Evolutionary conservation across 2,888 invertebrate species (phyloP), one percentile per base, ranked within the genome.

Genomic region (Hypomecis atomaria): DNA sequence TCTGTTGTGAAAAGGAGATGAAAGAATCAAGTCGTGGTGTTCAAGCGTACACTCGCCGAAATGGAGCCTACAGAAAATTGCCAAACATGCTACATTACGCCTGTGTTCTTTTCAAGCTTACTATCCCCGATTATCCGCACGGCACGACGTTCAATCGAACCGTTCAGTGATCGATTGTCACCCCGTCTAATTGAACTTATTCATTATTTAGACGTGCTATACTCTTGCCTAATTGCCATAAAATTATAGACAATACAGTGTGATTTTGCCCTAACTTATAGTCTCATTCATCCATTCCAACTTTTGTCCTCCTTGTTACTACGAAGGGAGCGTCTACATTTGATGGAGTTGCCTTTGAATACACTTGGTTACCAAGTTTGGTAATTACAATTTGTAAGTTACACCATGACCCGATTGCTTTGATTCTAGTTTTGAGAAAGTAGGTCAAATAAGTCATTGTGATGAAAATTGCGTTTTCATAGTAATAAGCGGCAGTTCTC

Each of bases 271-370:
- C 42, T 36, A 11, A 45, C 38, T 33, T 47, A 53, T 53, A 65
- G 59, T 71, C 73, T 71, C 57, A 71, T 74, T 73, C 71, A 73
- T 70, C 59, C 5, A 40, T 49, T 47, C 60, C 11, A 60, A 60
- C 52, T 59, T 60, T 65, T 65, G 65, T 43, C 37, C 11, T 23
- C 36, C 11, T 37, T 52, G 38, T 62, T 43, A 53, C 34, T 54
- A 10, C 38, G 52, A 40, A 43, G 36, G 33, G 53, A 53, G 23
- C 44, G 10, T 43, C 50, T 57, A 48, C 6, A 54, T 23, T 57
- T 47, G 59, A 44, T 54, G 52, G 36, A 47, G 47, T 47, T 59
- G 34, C 23, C 34, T 56, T 33, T 47, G 59, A 55, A 58, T 58
- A 59, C 50, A 59, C 55, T 64, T 40, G 34, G 55, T 40, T n/a